Conservation (phyloP, 2,888 invertebrate genomes). For the Lissonota sp. region DNA sequence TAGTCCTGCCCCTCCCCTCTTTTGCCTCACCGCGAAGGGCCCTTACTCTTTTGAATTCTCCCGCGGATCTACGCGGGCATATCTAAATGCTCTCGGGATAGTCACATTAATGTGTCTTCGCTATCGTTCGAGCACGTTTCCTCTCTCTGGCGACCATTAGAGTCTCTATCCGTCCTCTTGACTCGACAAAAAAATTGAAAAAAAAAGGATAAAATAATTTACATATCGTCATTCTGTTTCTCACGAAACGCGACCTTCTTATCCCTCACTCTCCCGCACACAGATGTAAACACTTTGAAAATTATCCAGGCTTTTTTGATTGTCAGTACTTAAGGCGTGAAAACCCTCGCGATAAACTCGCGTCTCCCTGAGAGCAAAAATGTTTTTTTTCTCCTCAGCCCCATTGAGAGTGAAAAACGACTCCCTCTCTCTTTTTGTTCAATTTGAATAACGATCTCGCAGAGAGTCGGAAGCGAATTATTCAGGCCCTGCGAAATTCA, state of each 20-base stretch:
- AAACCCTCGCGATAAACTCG: slow-evolving; percentile 4
- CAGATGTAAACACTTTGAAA: background rate
- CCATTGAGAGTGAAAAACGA: background rate
- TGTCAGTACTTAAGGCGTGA: background rate
- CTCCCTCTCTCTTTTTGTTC: background rate
- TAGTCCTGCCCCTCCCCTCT: slow-evolving; percentile 40
- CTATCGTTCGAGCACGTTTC: slow-evolving; percentile 73
- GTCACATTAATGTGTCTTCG: slow-evolving; percentile 72
- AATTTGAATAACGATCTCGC: background rate
- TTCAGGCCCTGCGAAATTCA: slow-evolving; percentile 4
- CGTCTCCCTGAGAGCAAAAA: background rate
- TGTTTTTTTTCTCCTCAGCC: slow-evolving; percentile 1
- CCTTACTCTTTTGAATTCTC: slow-evolving; percentile 39
- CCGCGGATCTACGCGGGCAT: slow-evolving; percentile 50
- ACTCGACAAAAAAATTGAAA: background rate
- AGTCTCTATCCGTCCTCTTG: slow-evolving; percentile 3
- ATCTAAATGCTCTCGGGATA: slow-evolving; percentile 66
- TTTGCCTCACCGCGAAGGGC: slow-evolving; percentile 31
- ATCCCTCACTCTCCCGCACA: slow-evolving; percentile 38
- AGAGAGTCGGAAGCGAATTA: background rate
- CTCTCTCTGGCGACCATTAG: slow-evolving; percentile 47
- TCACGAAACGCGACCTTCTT: slow-evolving; percentile 23
- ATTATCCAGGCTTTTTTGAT: slow-evolving; percentile 26
- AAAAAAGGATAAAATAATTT: background rate
- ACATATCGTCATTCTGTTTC: slow-evolving; percentile 17